Conservation (phyloP, 2,797 vertebrate species). For the Bufotes viridis region DNA sequence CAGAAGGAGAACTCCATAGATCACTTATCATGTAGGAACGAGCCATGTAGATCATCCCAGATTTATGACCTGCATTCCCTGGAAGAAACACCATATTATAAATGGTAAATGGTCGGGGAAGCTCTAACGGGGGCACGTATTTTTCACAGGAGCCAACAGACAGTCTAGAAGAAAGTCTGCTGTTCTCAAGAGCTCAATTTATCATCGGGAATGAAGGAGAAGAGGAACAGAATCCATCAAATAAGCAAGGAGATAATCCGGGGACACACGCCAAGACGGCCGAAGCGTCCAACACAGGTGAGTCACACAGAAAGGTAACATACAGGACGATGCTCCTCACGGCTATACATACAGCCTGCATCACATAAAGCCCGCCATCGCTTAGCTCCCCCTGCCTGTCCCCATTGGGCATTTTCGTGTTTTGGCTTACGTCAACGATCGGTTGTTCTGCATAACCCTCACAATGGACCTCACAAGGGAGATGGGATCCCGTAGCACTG, state of each 20-base stretch:
- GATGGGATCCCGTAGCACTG: too few relatives aligned
- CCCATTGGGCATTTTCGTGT: too few relatives aligned
- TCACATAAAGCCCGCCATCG: too few relatives aligned
- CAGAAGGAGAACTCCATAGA: constrained; percentile 3
- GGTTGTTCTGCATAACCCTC: too few relatives aligned
- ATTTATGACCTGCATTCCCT: not conserved
- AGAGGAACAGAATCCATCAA: constrained; percentile 79
- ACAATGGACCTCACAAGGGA: too few relatives aligned
- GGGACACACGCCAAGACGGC: constrained; percentile 74
- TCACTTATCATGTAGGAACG: constrained; percentile 12
- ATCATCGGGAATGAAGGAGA: constrained; percentile 81
- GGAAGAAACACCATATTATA: not conserved
- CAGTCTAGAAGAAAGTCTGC: constrained; percentile 92
- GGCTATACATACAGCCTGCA: not conserved
- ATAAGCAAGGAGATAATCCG: constrained; percentile 82
- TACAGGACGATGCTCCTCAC: not conserved
- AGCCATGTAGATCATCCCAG: not conserved
- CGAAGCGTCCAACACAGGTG: constrained; percentile 69
- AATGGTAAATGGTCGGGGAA: constrained; percentile 19
- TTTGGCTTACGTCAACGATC: too few relatives aligned
- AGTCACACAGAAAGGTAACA: not conserved
- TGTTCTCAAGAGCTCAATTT: constrained; percentile 84
- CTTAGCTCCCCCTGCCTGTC: too few relatives aligned
- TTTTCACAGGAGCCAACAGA: constrained; percentile 90
- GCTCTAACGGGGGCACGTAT: not conserved